Percentiles rank a stretch among this genome's conserved stretches.
These are phyloP conservation scores for Hippocampus mohnikei DNA, from an alignment of 2,113 vertebrate species.

Conservation along the genomic window DNA sequence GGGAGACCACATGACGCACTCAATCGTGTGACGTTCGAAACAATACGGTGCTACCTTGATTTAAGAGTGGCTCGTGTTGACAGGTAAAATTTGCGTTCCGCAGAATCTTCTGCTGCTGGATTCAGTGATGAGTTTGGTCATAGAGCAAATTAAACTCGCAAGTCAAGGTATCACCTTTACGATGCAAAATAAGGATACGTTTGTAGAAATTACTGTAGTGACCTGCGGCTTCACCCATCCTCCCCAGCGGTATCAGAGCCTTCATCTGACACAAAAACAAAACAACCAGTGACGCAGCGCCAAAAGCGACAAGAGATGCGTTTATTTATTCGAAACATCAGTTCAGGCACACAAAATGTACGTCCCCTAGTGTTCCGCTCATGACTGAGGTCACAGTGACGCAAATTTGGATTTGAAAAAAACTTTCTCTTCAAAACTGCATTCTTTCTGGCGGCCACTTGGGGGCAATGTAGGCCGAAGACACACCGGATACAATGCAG, in stretches of 20 bases:
- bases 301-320: neutral
- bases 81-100: no score
- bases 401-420: neutral
- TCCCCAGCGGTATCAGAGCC: conserved; percentile 74
- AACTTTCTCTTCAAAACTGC: neutral
- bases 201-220: conserved; percentile 9
- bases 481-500: neutral
- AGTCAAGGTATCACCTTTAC: neutral
- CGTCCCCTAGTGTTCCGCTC: neutral
- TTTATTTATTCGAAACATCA: neutral
- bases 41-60: neutral
- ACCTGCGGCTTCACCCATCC: conserved; percentile 79
- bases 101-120: no score
- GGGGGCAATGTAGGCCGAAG: neutral
- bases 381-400: neutral
- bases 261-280: conserved; percentile 55
- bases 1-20: neutral
- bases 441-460: neutral
- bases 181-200: neutral
- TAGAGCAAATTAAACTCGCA: neutral
- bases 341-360: neutral
- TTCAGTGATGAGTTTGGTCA: no score
- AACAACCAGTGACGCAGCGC: neutral
- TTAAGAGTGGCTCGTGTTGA: neutral
- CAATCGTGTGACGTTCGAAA: no score